phyloP scores from a whole-genome alignment of 1,140 invertebrate species.

The Drosophila ercepeae region DNA sequence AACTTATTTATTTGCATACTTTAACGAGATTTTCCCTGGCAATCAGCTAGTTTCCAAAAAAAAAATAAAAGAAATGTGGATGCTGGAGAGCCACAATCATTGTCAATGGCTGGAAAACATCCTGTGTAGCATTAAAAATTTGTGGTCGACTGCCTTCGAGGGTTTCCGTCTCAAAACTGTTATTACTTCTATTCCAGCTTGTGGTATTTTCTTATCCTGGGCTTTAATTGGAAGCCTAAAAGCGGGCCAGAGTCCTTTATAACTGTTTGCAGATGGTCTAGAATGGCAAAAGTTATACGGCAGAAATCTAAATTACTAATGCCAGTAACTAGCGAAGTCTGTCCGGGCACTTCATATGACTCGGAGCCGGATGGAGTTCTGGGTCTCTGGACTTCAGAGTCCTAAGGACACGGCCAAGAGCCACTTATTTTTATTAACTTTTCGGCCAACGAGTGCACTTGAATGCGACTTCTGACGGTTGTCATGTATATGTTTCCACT shows the following conservation, averaged over 20 bases:
- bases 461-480: constrained; percentile 55
- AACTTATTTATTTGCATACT: constrained; percentile 51
- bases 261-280: constrained; percentile 44
- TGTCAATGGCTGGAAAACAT: constrained; percentile 56
- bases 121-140: constrained; percentile 46
- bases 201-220: constrained; percentile 36
- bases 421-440: constrained; percentile 81
- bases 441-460: constrained; percentile 73
- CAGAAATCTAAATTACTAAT: constrained; percentile 69
- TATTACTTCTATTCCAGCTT: constrained; percentile 41
- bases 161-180: constrained; percentile 33
- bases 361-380: constrained; percentile 7
- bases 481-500: constrained; percentile 34
- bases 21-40: constrained; percentile 34
- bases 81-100: constrained; percentile 60
- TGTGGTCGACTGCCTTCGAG: constrained; percentile 51
- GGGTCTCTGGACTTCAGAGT: constrained; percentile 39
- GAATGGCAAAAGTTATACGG: constrained; percentile 50
- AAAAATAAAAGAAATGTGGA: neutral
- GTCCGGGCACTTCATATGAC: constrained; percentile 36
- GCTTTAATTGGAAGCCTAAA: constrained; percentile 23
- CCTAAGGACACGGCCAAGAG: constrained; percentile 57
- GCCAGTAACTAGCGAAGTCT: constrained; percentile 51
- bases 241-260: neutral
- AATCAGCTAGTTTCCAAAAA: constrained; percentile 19